Base-by-base conservation (phyloP, 1,140 invertebrate genomes). In the Bemisia tabaci region DNA sequence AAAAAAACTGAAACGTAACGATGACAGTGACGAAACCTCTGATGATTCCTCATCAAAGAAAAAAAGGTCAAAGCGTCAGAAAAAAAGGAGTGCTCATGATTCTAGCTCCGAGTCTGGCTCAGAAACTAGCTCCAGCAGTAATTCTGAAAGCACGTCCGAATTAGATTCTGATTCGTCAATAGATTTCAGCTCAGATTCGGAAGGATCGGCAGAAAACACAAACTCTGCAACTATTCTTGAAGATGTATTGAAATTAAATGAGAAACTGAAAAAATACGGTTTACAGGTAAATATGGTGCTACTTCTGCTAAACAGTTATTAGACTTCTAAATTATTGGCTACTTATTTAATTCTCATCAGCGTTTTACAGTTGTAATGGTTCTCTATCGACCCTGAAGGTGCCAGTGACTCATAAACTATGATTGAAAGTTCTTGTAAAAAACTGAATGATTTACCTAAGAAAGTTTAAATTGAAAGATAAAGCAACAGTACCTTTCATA, bases 251-350 rank as follows among this genome's bases (percentile, higher is more conserved):
- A 60, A 33, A 2, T 25, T 5, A 59, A 66, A 1, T 26, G 66
- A 17, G 67, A 70, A 62, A 63, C 12, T 68, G 67, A 21, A 39
- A 11, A 22, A 60, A 26, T 21, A 68, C 17, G 39, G n/a, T 21
- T 33, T n/a, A 64, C 65, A 24, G 62, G 62, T 33, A 67, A 61
- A 66, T 62, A 70, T 60, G 58, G 64, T 25, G 68, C 22, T 60
- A 67, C 69, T 26, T 70, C 11, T 39, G 26, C 12, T 59, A 48
- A 63, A 74, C 25, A 26, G 26, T 65, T 60, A 11, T 33, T 67
- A 27, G 65, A 67, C n/a, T n/a, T 68, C 39, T 21, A 63, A 68
- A 62, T 73, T n/a, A n/a, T n/a, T n/a, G n/a, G n/a, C n/a, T n/a
- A n/a, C n/a, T n/a, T n/a, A n/a, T n/a, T n/a, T n/a, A n/a, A n/a